phyloP scores from a whole-genome alignment of 2,888 invertebrate genomes.

The Ecdyonurus torrentis region DNA sequence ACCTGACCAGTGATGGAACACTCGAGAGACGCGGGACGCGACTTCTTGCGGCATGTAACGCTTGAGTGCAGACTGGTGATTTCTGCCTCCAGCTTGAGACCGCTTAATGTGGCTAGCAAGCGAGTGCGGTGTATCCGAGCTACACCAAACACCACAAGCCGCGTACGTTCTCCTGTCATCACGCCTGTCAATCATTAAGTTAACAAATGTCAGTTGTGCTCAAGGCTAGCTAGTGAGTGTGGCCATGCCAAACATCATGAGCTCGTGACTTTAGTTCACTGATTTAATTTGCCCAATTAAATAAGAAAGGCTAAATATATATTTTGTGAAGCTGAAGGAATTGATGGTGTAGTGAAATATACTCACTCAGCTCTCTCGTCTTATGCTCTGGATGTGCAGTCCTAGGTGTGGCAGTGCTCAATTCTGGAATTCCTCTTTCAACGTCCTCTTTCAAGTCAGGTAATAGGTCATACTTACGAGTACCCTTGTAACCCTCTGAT shows the following conservation, averaged over 20 bases:
- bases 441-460: constrained; percentile 39
- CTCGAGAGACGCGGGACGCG: constrained; percentile 49
- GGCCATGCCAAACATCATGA: too few species aligned
- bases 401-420: neutral
- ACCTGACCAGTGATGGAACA: constrained; percentile 77
- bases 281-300: too few species aligned
- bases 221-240: too few species aligned
- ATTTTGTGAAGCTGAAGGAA: neutral
- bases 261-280: too few species aligned
- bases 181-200: constrained; percentile 22
- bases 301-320: too few species aligned
- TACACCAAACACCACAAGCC: constrained; percentile 72
- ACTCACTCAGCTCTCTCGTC: constrained; percentile 26
- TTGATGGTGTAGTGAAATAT: neutral
- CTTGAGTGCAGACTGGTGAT: constrained; percentile 84
- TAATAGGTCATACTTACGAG: constrained; percentile 36
- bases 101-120: constrained; percentile 76
- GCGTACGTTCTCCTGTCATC: constrained; percentile 44
- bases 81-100: constrained; percentile 86
- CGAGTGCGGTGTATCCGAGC: constrained; percentile 73
- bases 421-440: constrained; percentile 26
- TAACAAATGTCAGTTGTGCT: neutral
- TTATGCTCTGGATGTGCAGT: constrained; percentile 18
- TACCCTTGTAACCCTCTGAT: constrained; percentile 46
- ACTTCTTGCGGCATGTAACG: constrained; percentile 76